Conservation (phyloP, 2,113 vertebrate species). For the human (Homo sapiens) region GRCh38 chr1:199185501-199186000, state of each 20-base stretch:
- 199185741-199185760: background rate
- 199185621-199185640: background rate
- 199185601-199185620: background rate
- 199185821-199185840: background rate
- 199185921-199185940: conserved; percentile 3
- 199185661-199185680: background rate
- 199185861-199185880: conserved; percentile 8
- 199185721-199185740: background rate
- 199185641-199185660: background rate
- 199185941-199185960: conserved; percentile 27
- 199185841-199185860: background rate
- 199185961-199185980: conserved; percentile 38
- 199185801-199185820: background rate
- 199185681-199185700: background rate
- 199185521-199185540: background rate
- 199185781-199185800: background rate
- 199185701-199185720: background rate
- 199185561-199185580: background rate
- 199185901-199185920: conserved; percentile 43
- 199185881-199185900: conserved; percentile 24
- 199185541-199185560: background rate
- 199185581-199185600: background rate
- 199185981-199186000: background rate
- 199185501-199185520: background rate
- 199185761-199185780: conserved; percentile 1